Conservation (phyloP, 2,888 invertebrate genomes). For the Geotrupes spiniger region DNA sequence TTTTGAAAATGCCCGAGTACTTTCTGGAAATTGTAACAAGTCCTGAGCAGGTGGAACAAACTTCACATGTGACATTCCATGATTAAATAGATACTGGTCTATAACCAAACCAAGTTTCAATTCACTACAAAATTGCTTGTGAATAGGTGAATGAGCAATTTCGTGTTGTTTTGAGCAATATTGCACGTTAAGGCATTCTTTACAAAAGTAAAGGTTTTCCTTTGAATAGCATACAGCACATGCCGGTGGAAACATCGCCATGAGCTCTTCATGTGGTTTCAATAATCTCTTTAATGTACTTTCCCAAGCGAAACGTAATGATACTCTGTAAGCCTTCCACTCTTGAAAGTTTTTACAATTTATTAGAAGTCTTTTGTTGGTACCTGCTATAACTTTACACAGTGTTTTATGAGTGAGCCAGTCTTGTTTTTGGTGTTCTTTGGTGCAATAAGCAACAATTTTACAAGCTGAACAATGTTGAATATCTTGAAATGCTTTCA, state of each 20-base stretch:
- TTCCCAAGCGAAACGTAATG: not conserved
- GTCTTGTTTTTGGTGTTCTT: constrained; percentile 5
- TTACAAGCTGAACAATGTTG: constrained; percentile 9
- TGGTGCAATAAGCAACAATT: constrained; percentile 4
- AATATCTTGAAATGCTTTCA: constrained; percentile 3
- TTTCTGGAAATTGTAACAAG: constrained; percentile 1
- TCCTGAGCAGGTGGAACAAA: constrained; percentile 3
- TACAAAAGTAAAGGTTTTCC: constrained; percentile 5
- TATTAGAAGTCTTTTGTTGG: not conserved
- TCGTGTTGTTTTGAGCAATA: constrained; percentile 11
- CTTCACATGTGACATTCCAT: constrained; percentile 1
- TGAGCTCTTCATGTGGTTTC: constrained; percentile 1
- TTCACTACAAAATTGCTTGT: constrained; percentile 3
- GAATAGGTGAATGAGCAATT: not conserved
- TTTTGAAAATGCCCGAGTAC: constrained; percentile 7
- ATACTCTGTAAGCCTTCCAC: constrained; percentile 9
- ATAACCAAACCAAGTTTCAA: constrained; percentile 7
- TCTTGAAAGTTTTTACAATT: constrained; percentile 3
- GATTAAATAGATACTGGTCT: constrained; percentile 7
- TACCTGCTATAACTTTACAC: constrained; percentile 5
- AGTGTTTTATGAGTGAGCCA: constrained; percentile 4
- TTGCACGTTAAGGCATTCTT: constrained; percentile 2
- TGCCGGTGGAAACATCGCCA: constrained; percentile 9
- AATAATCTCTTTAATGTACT: constrained; percentile 2
- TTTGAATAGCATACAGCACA: constrained; percentile 6